These are phyloP conservation scores for Nicator chloris DNA, from an alignment of 2,113 vertebrate genomes.

Conservation along the genomic window DNA sequence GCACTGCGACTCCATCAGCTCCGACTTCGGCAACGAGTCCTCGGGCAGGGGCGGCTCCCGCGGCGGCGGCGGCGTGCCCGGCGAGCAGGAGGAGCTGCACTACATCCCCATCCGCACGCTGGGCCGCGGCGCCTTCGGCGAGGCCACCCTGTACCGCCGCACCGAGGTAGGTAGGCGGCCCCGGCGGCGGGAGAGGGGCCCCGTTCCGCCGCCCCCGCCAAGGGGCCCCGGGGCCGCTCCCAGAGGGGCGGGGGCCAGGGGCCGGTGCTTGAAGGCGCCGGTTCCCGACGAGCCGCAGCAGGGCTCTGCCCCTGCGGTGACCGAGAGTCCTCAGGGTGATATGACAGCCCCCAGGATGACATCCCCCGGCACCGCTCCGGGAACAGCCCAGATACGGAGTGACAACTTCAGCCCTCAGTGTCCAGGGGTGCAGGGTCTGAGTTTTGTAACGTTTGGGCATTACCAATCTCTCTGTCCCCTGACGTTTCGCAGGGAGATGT, in stretches of 20 bases:
- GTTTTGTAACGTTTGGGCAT: accelerated
- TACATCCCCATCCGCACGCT: constrained; percentile 95
- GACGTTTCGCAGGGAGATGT: accelerated
- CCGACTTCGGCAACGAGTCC: constrained; percentile 84
- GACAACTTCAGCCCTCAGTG: accelerated
- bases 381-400: accelerated
- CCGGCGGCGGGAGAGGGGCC: neutral
- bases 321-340: neutral
- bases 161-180: constrained; percentile 80
- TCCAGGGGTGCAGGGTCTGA: neutral
- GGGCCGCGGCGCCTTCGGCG: constrained; percentile 95
- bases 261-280: neutral
- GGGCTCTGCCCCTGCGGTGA: neutral
- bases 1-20: constrained; percentile 90
- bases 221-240: neutral
- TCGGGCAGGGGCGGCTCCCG: constrained; percentile 76
- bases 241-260: neutral
- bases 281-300: neutral
- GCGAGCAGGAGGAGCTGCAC: constrained; percentile 93
- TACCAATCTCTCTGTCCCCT: accelerated
- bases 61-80: constrained; percentile 40
- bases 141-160: constrained; percentile 93
- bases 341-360: neutral
- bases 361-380: no score
- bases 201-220: neutral